Evolutionary conservation across 2,888 invertebrate genomes (phyloP).

Genomic region (Ophioninae sp.): DNA sequence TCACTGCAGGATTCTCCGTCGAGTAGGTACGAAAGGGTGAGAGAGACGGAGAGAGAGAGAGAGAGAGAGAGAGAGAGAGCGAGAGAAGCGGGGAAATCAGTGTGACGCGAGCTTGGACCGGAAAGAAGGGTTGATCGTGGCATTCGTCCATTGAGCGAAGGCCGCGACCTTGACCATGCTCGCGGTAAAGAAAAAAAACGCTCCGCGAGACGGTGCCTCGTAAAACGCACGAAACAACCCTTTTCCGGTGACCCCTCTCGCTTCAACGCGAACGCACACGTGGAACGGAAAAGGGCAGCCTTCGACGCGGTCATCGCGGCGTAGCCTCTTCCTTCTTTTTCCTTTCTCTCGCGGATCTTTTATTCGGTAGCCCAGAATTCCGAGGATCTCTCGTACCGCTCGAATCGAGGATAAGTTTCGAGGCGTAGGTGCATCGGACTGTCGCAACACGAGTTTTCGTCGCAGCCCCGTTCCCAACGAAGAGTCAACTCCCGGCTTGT

Average conservation of each 20-base stretch:
- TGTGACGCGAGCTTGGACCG: slow-evolving; percentile 57
- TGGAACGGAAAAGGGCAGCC: slow-evolving; percentile 55
- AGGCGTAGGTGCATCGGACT: background rate
- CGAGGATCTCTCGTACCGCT: slow-evolving; percentile 17
- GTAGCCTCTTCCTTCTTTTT: slow-evolving; percentile 28
- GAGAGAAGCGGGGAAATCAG: background rate
- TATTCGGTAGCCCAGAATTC: slow-evolving; percentile 35
- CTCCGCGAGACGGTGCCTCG: slow-evolving; percentile 22
- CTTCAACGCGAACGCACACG: background rate
- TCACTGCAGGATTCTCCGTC: slow-evolving; percentile 10
- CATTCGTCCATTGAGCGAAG: slow-evolving; percentile 52
- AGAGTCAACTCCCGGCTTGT: background rate
- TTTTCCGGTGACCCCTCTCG: slow-evolving; percentile 64
- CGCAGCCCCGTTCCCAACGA: background rate
- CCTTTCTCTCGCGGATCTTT: background rate
- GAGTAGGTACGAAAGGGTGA: background rate
- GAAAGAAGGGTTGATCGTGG: slow-evolving; percentile 74
- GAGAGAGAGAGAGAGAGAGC: too few species aligned
- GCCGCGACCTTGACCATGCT: slow-evolving; percentile 66
- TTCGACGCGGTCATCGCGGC: slow-evolving; percentile 62
- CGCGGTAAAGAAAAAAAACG: slow-evolving; percentile 38
- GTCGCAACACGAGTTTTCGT: background rate
- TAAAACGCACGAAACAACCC: slow-evolving; percentile 74
- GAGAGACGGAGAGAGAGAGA: too few species aligned
- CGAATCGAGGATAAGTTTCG: background rate